phyloP scores from a whole-genome alignment of 1,140 invertebrate genomes.

The Drosophila trapezifrons region DNA sequence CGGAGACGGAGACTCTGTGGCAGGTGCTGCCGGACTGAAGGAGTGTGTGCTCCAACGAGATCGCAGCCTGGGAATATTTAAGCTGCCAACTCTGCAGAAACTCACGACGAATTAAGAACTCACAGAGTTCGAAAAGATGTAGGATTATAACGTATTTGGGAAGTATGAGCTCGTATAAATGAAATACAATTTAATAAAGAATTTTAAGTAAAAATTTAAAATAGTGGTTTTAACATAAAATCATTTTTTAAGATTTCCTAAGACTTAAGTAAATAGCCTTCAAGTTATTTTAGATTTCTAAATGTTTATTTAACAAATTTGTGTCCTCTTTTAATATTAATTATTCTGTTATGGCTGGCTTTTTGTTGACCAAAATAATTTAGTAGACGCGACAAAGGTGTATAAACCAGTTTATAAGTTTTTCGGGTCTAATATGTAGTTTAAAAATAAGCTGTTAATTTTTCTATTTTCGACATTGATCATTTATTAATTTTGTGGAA shows the following conservation, averaged over 20 bases:
- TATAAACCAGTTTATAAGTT: slow-evolving; percentile 4
- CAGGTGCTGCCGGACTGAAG: slow-evolving; percentile 27
- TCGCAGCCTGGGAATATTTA: slow-evolving; percentile 30
- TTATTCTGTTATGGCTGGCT: not conserved
- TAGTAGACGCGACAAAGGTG: not conserved
- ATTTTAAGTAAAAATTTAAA: no score
- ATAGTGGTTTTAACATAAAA: no score
- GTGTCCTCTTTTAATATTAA: not conserved
- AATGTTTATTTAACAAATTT: not conserved
- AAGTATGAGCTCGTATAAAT: not conserved
- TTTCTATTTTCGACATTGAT: slow-evolving; percentile 1
- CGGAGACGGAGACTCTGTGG: slow-evolving; percentile 13
- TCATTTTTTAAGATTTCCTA: not conserved
- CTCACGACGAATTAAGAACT: not conserved
- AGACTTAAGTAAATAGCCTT: not conserved
- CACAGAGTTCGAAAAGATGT: not conserved
- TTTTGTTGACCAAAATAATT: not conserved
- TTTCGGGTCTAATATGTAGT: not conserved
- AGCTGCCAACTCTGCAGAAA: no score
- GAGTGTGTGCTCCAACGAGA: slow-evolving; percentile 27
- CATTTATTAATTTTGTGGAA: not conserved
- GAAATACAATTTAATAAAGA: not conserved
- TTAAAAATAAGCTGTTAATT: slow-evolving; percentile 27
- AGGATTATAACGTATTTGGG: no score
- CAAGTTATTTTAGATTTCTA: no score